Conservation (phyloP, 35 echinoderm and acorn worm genomes). For the Lytechinus variegatus region DNA sequence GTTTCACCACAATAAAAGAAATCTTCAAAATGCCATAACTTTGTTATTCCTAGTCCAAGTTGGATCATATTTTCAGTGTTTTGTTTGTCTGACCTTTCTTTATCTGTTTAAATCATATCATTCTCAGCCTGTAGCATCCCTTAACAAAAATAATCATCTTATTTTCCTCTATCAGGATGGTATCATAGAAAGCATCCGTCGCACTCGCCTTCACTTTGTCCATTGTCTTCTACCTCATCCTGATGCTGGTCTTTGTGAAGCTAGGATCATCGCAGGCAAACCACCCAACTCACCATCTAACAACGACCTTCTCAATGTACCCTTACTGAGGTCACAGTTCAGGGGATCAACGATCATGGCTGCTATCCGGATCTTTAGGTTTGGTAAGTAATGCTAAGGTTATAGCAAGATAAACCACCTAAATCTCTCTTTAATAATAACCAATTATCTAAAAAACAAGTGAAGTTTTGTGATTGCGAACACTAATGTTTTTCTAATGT, state of each 20-base stretch:
- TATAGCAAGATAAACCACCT: too few relatives aligned
- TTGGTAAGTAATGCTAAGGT: conserved; percentile 51
- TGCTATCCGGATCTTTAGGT: conserved; percentile 78
- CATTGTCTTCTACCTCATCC: conserved; percentile 81
- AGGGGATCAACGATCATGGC: conserved; percentile 68
- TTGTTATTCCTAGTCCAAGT: too few relatives aligned
- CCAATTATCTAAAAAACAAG: too few relatives aligned
- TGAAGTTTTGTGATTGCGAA: too few relatives aligned
- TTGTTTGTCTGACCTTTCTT: too few relatives aligned
- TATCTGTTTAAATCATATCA: too few relatives aligned
- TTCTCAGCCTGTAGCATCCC: too few relatives aligned
- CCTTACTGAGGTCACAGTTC: conserved; percentile 77
- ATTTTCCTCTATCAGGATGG: conserved; percentile 74
- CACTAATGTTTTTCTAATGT: too few relatives aligned
- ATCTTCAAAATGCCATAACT: too few relatives aligned
- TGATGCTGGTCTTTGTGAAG: conserved; percentile 82
- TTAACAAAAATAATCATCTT: not conserved
- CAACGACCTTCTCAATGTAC: conserved; percentile 77
- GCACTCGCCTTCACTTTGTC: conserved; percentile 91
- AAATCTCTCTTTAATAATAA: too few relatives aligned
- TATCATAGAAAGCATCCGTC: conserved; percentile 81
- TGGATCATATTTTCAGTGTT: too few relatives aligned
- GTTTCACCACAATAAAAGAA: too few relatives aligned
- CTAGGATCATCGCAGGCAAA: conserved; percentile 50
- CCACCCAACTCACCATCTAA: conserved; percentile 53